These are phyloP conservation scores for Mactromeris polynyma DNA, from an alignment of 2,888 invertebrate genomes.

Conservation along the genomic window DNA sequence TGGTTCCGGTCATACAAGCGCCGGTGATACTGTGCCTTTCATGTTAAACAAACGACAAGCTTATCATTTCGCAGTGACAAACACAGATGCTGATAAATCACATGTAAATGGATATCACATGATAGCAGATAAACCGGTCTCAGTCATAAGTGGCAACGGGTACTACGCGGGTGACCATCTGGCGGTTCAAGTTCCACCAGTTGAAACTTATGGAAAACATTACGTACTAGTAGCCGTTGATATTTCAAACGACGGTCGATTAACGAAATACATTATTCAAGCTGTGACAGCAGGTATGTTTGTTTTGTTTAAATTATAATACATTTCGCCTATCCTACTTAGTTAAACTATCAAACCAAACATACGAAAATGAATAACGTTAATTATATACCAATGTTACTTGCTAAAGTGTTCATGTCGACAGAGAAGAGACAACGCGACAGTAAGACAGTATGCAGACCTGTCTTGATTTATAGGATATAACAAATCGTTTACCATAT, in stretches of 20 bases:
- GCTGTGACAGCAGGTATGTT: constrained; percentile 26
- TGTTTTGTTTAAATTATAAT: not conserved
- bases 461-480: no score
- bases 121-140: constrained; percentile 37
- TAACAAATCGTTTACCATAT: no score
- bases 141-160: constrained; percentile 55
- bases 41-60: constrained; percentile 42
- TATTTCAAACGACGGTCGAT: not conserved
- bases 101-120: constrained; percentile 48
- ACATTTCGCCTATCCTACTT: no score
- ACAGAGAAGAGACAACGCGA: no score
- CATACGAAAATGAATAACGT: no score
- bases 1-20: constrained; percentile 20
- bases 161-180: constrained; percentile 30
- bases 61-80: constrained; percentile 42
- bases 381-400: no score
- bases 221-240: constrained; percentile 54
- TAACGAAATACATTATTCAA: constrained; percentile 55
- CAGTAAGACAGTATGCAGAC: no score
- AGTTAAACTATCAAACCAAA: no score
- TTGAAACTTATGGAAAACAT: constrained; percentile 28
- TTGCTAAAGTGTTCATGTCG: no score
- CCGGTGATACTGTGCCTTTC: constrained; percentile 44
- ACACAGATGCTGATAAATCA: constrained; percentile 1
- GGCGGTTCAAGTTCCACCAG: constrained; percentile 45